Evolutionary conservation across 1,140 invertebrate genomes (phyloP), one percentile per base, ranked within the genome.

Genomic region (Conopomorpha cramerella): DNA sequence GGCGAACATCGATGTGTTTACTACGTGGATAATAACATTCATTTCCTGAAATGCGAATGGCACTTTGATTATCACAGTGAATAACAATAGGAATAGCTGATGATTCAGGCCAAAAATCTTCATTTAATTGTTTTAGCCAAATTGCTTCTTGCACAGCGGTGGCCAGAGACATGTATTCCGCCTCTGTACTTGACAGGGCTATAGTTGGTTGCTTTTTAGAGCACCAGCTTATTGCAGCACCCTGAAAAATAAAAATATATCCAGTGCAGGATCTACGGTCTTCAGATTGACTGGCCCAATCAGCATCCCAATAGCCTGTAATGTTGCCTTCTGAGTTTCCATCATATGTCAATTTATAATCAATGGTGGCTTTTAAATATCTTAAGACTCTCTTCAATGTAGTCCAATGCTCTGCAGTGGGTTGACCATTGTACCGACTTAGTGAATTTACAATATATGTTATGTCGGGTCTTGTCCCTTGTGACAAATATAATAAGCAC

Each of bases 311-410:
- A 39, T 43, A 73, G 8, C 36, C n/a, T n/a, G n/a, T n/a, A n/a
- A n/a, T n/a, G n/a, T n/a, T n/a, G n/a, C n/a, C n/a, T n/a, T n/a
- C n/a, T n/a, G 12, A 16, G 11, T 36, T 36, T 12, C 13, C 28
- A 15, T 33, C 19, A 35, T 30, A 66, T 19, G 8, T 35, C 2
- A 63, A 33, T 8, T 46, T 53, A 2, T 38, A 34, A 26, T 56
- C 25, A 0, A 11, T 36, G 10, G 72, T 74, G 29, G 50, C 58
- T 25, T 64, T 59, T 6, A 78, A 34, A 44, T 77, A 76, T 2
- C 52, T 12, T 4, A 73, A 36, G 0, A 77, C 43, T 17, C 52
- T 35, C 36, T 73, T 67, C 2, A 44, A 52, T 14, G 53, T 50
- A 28, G 19, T 32, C 61, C n/a, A n/a, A n/a, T n/a, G n/a, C n/a